A percentile compares a stretch with the other conserved stretches of the same genome.
Conservation (phyloP, 2,797 vertebrate genomes). For the Crypturellus tataupa region DNA sequence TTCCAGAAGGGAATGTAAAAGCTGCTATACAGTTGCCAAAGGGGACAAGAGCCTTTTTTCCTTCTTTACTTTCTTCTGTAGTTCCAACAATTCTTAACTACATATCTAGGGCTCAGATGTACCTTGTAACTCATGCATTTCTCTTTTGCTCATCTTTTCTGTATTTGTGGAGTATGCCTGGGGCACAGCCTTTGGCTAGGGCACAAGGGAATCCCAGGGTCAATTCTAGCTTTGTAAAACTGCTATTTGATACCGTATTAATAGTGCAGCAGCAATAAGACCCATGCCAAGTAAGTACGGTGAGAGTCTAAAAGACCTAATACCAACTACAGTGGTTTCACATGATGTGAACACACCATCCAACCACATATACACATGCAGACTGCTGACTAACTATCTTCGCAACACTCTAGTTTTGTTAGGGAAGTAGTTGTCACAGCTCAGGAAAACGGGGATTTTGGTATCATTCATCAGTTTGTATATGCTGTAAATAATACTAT, state of each 20-base stretch:
- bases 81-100: neutral
- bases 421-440: neutral
- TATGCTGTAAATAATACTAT: slow-evolving; percentile 30
- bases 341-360: neutral
- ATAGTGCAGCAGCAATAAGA: neutral
- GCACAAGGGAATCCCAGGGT: neutral
- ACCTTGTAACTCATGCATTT: neutral
- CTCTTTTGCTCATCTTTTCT: neutral
- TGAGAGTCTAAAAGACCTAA: neutral
- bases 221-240: neutral
- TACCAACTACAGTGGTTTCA: neutral
- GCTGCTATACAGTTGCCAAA: neutral
- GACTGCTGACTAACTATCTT: fast-evolving
- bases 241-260: neutral
- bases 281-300: neutral
- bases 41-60: neutral
- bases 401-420: neutral
- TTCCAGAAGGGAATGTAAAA: neutral
- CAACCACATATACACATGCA: neutral
- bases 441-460: neutral
- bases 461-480: neutral
- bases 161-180: neutral
- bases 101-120: neutral
- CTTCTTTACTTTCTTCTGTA: neutral
- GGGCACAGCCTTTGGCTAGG: neutral